These are phyloP conservation scores for Hydraecia micacea DNA, from an alignment of 2,888 invertebrate genomes.

Conservation along the genomic window DNA sequence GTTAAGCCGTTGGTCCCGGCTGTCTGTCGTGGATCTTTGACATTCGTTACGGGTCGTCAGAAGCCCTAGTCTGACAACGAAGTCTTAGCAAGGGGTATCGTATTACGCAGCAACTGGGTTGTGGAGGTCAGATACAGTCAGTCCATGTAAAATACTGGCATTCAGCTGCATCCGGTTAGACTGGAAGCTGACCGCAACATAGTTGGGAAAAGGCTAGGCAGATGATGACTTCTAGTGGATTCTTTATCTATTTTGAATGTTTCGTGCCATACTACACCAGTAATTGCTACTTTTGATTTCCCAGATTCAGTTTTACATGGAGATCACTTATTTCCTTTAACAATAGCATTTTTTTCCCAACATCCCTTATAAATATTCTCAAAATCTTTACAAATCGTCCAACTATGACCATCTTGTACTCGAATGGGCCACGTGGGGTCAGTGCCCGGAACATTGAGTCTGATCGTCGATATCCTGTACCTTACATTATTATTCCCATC, in stretches of 20 bases:
- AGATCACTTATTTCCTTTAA: background rate
- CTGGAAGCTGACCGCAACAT: too few species aligned
- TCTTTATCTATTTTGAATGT: background rate
- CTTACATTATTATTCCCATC: constrained; percentile 58
- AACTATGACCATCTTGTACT: background rate
- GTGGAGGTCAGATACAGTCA: too few species aligned
- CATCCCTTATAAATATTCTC: background rate
- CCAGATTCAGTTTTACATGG: background rate
- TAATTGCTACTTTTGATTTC: background rate
- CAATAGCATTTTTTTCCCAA: background rate
- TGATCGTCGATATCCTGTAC: constrained; percentile 77
- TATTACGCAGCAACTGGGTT: too few species aligned
- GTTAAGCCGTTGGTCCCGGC: too few species aligned
- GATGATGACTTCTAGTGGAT: background rate
- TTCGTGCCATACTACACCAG: background rate
- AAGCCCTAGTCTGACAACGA: too few species aligned
- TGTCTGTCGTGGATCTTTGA: too few species aligned
- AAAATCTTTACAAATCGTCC: background rate
- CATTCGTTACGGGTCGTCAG: too few species aligned
- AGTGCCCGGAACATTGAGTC: constrained; percentile 70
- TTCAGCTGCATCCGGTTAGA: too few species aligned
- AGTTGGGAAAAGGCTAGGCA: too few species aligned
- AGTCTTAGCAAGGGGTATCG: too few species aligned
- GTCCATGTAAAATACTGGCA: too few species aligned
- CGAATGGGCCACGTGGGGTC: constrained; percentile 53